Percentiles rank a stretch among this genome's conserved stretches.
phyloP scores from a whole-genome alignment of 2,888 invertebrate genomes.

The Aplocera efformata region DNA sequence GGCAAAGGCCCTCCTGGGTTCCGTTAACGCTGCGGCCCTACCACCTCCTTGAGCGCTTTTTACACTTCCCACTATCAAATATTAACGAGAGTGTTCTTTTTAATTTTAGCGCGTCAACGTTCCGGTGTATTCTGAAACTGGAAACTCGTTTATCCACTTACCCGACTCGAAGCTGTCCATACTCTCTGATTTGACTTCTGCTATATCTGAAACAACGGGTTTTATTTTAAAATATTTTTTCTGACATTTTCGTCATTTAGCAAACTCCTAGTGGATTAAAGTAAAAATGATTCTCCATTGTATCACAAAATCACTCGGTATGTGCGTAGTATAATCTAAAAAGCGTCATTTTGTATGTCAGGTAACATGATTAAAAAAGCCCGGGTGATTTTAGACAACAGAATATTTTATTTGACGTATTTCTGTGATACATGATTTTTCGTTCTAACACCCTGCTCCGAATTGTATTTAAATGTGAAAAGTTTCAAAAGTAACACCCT shows the following conservation, averaged over 20 bases:
- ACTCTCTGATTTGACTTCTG: constrained; percentile 71
- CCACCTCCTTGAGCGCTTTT: constrained; percentile 67
- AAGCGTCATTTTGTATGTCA: no score
- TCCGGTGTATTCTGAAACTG: constrained; percentile 18
- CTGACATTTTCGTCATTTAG: no score
- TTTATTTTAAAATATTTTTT: constrained; percentile 3
- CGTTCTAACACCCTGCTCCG: neutral
- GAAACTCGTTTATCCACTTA: constrained; percentile 37
- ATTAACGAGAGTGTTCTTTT: constrained; percentile 56
- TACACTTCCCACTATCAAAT: constrained; percentile 70
- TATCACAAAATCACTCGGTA: no score
- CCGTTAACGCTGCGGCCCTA: constrained; percentile 69
- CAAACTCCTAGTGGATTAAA: no score
- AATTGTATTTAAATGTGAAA: constrained; percentile 13
- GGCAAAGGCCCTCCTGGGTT: constrained; percentile 74
- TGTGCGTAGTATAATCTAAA: no score
- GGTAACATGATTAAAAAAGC: no score
- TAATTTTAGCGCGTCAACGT: constrained; percentile 38
- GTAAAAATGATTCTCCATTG: no score
- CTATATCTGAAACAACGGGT: constrained; percentile 61
- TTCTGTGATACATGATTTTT: no score
- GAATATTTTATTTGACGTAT: no score
- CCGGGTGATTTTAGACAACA: no score
- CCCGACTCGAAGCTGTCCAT: constrained; percentile 77
- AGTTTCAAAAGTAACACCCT: constrained; percentile 27